phyloP scores from a whole-genome alignment of 2,113 vertebrate species.

The Zosterops borbonicus region DNA sequence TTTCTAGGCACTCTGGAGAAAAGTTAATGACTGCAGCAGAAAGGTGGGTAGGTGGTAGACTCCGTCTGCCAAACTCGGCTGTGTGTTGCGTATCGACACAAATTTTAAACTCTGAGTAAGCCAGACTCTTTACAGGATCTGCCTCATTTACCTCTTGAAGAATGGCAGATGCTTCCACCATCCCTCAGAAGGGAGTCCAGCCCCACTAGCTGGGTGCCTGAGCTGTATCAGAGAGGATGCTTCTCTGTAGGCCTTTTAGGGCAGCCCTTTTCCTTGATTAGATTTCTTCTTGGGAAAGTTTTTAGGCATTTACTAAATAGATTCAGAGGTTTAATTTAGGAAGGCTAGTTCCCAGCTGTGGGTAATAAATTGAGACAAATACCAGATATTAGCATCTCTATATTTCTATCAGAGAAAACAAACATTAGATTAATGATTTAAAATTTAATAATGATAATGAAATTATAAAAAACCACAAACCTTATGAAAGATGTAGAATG shows the following conservation, averaged over 20 bases:
- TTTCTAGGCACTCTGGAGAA: not conserved
- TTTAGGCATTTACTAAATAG: not conserved
- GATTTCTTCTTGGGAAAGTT: not conserved
- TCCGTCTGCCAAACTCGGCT: not conserved
- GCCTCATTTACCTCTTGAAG: not conserved
- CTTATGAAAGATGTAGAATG: not conserved
- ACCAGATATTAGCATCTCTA: not conserved
- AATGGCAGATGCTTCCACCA: not conserved
- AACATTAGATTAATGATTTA: not conserved
- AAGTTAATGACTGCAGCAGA: not conserved
- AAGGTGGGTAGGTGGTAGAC: not conserved
- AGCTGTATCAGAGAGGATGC: not conserved
- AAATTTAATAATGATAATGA: not conserved
- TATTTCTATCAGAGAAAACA: not conserved
- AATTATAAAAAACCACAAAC: accelerated
- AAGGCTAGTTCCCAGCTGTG: not conserved
- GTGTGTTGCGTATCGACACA: accelerated
- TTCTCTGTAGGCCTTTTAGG: not conserved
- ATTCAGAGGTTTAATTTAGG: not conserved
- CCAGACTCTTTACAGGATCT: not conserved
- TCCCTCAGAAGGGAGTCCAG: not conserved
- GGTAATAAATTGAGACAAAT: not conserved
- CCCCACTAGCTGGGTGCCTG: not conserved
- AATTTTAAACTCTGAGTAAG: not conserved
- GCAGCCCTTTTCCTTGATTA: not conserved